Base-by-base conservation (phyloP, 2,797 vertebrate genomes). In the Mus caroli region DNA sequence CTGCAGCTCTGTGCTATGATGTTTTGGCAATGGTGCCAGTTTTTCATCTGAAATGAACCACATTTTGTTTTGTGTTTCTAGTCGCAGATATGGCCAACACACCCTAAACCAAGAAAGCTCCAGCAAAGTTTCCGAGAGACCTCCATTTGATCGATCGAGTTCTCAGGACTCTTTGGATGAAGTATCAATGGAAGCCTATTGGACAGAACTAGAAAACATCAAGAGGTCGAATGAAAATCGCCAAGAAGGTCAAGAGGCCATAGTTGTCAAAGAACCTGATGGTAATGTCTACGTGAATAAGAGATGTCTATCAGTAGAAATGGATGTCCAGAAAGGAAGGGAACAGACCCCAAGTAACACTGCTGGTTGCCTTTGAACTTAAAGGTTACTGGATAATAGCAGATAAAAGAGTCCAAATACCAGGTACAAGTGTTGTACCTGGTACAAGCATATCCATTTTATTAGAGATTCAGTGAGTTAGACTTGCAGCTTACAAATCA, bases 121-220 rank as follows among this genome's bases (percentile, higher is more conserved):
- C 75, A 98, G 96, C 92, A 98, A 97, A 94, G 94, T 60, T 0
- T 82, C 64, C 0, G 98, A 97, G 82, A 99, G 97, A 94, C 98
- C 98, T 13, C 77, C 98, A 0, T 99, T 99, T 94, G 98, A 99
- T 97, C 99, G 99, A 80, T 99, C 98, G 40, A 98, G 96, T 98
- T 99, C 99, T 52, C 99, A 99, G 99, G 99, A 99, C 98, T 99
- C 99, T 28, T 98, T 99, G 98, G 99, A 99, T 86, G 99, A 99
- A 91, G 96, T 99, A 31, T 98, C 99, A 88, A 98, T 99, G 99
- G 99, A 99, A 73, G 99, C 99, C 97, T 99, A 99, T 88, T 99
- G 99, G 99, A 99, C 97, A 84, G 99, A 99, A 98, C 96, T 99
- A 92, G 99, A 99, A 98, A 98, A 99, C 90, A 99, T 99, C 97